Evolutionary conservation across 2,797 vertebrate species (phyloP), one percentile per base, ranked within the genome.

Genomic region (Sebastiscus tertius): DNA sequence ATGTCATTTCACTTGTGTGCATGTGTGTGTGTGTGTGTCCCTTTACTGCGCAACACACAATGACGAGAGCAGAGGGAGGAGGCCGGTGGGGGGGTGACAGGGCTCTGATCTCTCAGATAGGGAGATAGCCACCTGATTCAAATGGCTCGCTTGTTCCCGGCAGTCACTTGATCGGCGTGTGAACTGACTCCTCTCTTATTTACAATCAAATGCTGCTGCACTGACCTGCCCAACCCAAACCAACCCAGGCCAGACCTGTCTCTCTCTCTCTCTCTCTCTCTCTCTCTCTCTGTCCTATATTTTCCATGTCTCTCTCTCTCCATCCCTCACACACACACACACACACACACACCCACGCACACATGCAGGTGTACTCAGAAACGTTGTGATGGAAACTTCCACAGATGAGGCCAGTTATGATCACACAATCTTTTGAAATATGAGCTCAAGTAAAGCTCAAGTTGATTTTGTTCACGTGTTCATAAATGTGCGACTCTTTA

Each of bases 121-220:
- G 95, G 94, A 97, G 96, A 97, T 96, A 97, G 95, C 96, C 96
- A 96, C 96, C 96, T 95, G 96, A 96, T 96, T 96, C 96, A 97
- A 97, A 97, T 96, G 95, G 93, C 93, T 94, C 93, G 95, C 95
- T 97, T 97, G 97, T 98, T 97, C 97, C 95, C 94, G 83, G 90
- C 88, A 76, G 97, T 97, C 91, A 97, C 95, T 92, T 90, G 96
- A 97, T 98, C 96, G 83, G 96, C 96, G 96, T 98, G 97, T 97
- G 97, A 97, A 98, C 96, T 96, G 94, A 94, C 92, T 94, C 92
- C 90, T 93, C 94, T 94, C 95, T 97, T 96, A 95, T 96, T 96
- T 96, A 96, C 95, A 95, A 96, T 95, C 94, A 95, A 91, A 95
- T 95, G 94, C 94, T 95, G 90, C 90, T 83, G 87, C 80, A 76